Base-by-base conservation (phyloP, 2,113 vertebrate genomes). In the Progne subis region DNA sequence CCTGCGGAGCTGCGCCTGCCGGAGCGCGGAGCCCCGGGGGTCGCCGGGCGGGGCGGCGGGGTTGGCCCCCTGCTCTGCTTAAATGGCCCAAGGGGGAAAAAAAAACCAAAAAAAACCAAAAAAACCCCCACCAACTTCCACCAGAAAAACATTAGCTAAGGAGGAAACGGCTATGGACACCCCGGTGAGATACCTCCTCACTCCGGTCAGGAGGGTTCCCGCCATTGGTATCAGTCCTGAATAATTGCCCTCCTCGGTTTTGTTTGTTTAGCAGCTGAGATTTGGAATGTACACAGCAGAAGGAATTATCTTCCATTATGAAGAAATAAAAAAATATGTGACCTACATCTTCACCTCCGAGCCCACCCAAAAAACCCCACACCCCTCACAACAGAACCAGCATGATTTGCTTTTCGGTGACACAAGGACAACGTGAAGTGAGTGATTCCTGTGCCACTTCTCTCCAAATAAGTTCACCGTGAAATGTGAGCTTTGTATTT, bases 1-100 rank as follows among this genome's bases (percentile, higher is more conserved):
- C 87, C 92, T 94, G 94, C 90, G 43, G 74, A 78, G 63, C 55
- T 44, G 67, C 28, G 59, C 31, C 50, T 49, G 44, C 39, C n/a
- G 17, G 67, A 60, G 70, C 13, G 63, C 39, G 2, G 55, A 74
- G 39, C 72, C 56, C 25, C 20, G 68, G 70, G 77, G 12, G 76
- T 43, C 50, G 14, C 9, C 59, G 68, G 31, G 17, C 14, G 8
- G 24, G 24, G 29, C 32, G 18, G 6, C 1, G 15, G n/a, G 19
- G 8, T 10, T 41, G 39, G 17, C 10, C 37, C 32, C 52, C 69
- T 2, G 39, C 32, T 52, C 59, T 31, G 23, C 37, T 37, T 18
- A 34, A 75, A 59, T 4, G 31, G 56, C 8, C 52, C 32, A 11
- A 31, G 24, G n/a, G n/a, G n/a, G n/a, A 8, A 8, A 8, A 37